These are phyloP conservation scores for Myotis planiceps DNA, from an alignment of 2,797 vertebrate genomes.

Conservation along the genomic window DNA sequence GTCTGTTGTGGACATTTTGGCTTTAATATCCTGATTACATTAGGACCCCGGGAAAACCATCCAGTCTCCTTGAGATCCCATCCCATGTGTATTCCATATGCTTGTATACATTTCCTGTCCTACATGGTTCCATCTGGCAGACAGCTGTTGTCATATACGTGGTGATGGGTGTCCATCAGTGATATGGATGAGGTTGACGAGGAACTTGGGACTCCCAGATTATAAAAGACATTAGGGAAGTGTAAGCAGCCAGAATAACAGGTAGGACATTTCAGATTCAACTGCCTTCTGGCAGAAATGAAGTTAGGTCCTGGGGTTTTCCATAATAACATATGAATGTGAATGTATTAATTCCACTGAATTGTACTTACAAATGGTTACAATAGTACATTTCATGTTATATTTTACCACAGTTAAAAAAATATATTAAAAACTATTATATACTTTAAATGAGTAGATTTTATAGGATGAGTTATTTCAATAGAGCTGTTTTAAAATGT, in stretches of 20 bases:
- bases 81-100: constrained; percentile 58
- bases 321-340: neutral
- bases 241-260: neutral
- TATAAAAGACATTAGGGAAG: neutral
- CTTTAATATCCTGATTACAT: constrained; percentile 30
- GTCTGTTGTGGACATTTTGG: constrained; percentile 8
- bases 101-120: constrained; percentile 59
- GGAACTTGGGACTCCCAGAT: neutral
- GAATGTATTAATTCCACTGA: neutral
- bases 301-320: neutral
- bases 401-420: neutral
- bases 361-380: neutral
- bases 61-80: neutral
- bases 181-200: neutral
- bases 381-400: neutral
- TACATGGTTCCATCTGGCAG: constrained; percentile 49
- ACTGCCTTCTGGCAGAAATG: neutral
- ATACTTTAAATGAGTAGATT: constrained; percentile 1
- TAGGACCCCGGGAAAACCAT: neutral
- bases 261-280: neutral
- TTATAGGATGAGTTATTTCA: neutral
- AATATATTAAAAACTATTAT: neutral
- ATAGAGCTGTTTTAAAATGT: neutral
- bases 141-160: constrained; percentile 61
- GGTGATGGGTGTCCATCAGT: constrained; percentile 58